phyloP scores from a whole-genome alignment of 2,113 vertebrate species.

The Thamnaconus septentrionalis region DNA sequence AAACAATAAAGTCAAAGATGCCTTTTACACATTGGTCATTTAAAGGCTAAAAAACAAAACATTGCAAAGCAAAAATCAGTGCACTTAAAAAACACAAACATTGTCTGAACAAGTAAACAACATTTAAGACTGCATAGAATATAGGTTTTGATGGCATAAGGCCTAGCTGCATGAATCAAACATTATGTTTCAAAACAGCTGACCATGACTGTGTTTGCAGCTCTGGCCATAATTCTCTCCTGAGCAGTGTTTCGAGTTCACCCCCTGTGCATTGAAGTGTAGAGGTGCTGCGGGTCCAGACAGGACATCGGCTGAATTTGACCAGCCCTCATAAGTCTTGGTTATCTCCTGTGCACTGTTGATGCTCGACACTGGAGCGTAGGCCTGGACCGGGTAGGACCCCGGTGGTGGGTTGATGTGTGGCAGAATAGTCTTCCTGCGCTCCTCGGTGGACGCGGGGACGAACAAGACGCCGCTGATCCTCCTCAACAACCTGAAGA shows the following conservation, averaged over 20 bases:
- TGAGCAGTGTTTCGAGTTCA: conserved; percentile 18
- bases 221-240: conserved; percentile 18
- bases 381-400: conserved; percentile 69
- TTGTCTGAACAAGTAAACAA: too few relatives aligned
- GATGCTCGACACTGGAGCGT: conserved; percentile 44
- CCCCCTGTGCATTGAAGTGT: conserved; percentile 22
- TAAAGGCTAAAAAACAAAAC: too few relatives aligned
- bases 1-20: too few relatives aligned
- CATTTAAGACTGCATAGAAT: too few relatives aligned
- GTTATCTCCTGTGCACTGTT: not conserved
- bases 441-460: conserved; percentile 54
- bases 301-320: not conserved
- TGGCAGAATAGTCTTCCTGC: conserved; percentile 64
- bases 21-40: too few relatives aligned
- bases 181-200: not conserved
- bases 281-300: conserved; percentile 1
- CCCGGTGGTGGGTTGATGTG: conserved; percentile 62
- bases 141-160: too few relatives aligned
- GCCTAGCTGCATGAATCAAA: too few relatives aligned
- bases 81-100: too few relatives aligned
- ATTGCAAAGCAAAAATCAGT: too few relatives aligned
- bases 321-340: conserved; percentile 58
- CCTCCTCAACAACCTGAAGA: conserved; percentile 53
- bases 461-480: conserved; percentile 37
- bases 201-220: conserved; percentile 31